phyloP scores from a whole-genome alignment of 2,113 vertebrate species.

The Crotalus viridis region DNA sequence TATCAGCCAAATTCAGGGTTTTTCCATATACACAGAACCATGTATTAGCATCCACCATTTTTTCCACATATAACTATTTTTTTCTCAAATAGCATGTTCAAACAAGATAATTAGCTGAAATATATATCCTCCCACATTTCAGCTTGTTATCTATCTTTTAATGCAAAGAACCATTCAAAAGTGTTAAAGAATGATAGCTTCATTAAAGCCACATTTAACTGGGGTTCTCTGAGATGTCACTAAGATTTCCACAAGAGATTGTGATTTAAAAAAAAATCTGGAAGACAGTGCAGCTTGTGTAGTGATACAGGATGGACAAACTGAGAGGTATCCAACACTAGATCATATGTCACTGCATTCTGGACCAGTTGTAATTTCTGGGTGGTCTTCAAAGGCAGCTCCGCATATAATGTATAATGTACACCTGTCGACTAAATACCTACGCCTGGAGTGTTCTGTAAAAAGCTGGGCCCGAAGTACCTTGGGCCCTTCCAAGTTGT shows the following conservation, averaged over 20 bases:
- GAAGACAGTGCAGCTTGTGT: background rate
- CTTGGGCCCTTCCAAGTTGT: no score
- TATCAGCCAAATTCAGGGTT: background rate
- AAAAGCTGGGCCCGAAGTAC: no score
- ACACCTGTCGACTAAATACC: no score
- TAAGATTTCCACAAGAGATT: background rate
- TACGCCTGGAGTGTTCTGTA: no score
- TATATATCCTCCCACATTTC: background rate
- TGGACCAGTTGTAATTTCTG: background rate
- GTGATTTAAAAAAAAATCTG: background rate
- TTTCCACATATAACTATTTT: background rate
- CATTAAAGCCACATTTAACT: background rate
- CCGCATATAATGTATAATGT: background rate
- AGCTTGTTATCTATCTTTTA: background rate
- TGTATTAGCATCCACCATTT: background rate
- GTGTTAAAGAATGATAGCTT: background rate
- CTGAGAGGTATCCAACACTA: background rate
- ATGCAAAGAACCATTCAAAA: background rate
- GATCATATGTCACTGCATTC: background rate
- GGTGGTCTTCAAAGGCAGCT: background rate
- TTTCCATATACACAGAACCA: background rate
- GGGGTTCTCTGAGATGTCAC: background rate
- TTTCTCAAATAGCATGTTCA: background rate
- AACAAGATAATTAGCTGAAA: background rate
- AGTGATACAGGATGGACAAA: background rate